Percentiles rank a stretch among this genome's conserved stretches.
Evolutionary conservation across 2,797 vertebrate genomes (phyloP).

Genomic region (Halcyon chelicuti): DNA sequence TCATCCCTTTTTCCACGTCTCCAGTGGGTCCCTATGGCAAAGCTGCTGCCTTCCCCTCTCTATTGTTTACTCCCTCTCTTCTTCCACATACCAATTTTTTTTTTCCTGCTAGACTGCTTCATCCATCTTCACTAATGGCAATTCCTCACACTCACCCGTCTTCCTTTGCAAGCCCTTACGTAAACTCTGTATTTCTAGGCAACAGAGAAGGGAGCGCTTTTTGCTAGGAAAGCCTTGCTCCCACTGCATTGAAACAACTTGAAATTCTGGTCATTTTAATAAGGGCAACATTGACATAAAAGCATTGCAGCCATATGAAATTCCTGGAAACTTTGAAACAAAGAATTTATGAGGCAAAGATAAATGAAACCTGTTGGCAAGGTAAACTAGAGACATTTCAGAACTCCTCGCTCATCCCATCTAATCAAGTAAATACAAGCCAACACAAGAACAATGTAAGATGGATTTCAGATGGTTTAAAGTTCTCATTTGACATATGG

Average conservation of each 20-base stretch:
- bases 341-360: not conserved
- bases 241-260: not conserved
- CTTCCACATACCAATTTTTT: not conserved
- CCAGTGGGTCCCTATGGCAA: not conserved
- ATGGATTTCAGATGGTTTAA: not conserved
- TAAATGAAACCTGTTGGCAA: not conserved
- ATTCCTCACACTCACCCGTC: not conserved
- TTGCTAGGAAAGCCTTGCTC: not conserved
- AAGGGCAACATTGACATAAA: not conserved
- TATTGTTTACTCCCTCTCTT: not conserved
- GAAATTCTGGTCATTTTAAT: not conserved
- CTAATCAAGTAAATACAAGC: not conserved
- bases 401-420: not conserved
- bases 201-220: not conserved
- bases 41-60: not conserved
- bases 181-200: constrained; percentile 12
- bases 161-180: not conserved
- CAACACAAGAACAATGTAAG: constrained; percentile 16
- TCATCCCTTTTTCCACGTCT: not conserved
- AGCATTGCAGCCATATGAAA: not conserved
- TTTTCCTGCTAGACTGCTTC: not conserved
- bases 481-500: constrained; percentile 55
- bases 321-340: constrained; percentile 2
- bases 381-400: not conserved
- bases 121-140: not conserved